A percentile compares a stretch with the other conserved stretches of the same genome.
These are phyloP conservation scores for Ditylenchus weischeri DNA, from an alignment of 2,888 invertebrate genomes.

Conservation along the genomic window DNA sequence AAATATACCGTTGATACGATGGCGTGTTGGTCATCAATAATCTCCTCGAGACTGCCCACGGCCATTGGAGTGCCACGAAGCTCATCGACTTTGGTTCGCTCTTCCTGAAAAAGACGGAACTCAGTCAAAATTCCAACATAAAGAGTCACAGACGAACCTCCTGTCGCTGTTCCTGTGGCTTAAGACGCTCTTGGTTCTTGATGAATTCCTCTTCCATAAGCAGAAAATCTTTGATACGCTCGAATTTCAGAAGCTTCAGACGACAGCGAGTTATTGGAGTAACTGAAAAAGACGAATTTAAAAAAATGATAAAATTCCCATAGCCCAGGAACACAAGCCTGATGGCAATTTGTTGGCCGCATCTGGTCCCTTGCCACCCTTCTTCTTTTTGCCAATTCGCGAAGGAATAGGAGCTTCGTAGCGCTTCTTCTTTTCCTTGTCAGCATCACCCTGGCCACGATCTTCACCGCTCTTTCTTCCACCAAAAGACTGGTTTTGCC, in stretches of 20 bases:
- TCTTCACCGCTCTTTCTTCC: constrained; percentile 23
- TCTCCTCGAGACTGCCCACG: constrained; percentile 97
- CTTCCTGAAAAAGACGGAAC: constrained; percentile 68
- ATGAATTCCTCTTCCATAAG: constrained; percentile 99
- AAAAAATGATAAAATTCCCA: not conserved
- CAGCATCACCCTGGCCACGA: constrained; percentile 47
- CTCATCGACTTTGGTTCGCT: constrained; percentile 95
- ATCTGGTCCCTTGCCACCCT: constrained; percentile 82
- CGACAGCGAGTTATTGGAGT: constrained; percentile 96
- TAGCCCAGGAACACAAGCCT: constrained; percentile 58
- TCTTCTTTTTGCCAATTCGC: constrained; percentile 82
- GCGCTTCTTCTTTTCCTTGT: constrained; percentile 83
- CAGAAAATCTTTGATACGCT: constrained; percentile 95
- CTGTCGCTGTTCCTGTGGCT: constrained; percentile 98
- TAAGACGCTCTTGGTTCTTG: constrained; percentile 91
- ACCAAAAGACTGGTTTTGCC: constrained; percentile 29
- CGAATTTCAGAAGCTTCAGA: constrained; percentile 85
- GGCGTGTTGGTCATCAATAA: constrained; percentile 99
- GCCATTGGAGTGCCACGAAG: constrained; percentile 98
- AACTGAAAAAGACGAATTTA: constrained; percentile 64
- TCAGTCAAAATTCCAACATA: not conserved
- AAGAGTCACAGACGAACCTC: constrained; percentile 65
- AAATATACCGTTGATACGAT: constrained; percentile 69
- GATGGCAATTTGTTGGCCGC: constrained; percentile 93
- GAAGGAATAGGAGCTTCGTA: constrained; percentile 99